Base-by-base conservation (phyloP, 1,140 invertebrate genomes). In the Euwallacea similis region DNA sequence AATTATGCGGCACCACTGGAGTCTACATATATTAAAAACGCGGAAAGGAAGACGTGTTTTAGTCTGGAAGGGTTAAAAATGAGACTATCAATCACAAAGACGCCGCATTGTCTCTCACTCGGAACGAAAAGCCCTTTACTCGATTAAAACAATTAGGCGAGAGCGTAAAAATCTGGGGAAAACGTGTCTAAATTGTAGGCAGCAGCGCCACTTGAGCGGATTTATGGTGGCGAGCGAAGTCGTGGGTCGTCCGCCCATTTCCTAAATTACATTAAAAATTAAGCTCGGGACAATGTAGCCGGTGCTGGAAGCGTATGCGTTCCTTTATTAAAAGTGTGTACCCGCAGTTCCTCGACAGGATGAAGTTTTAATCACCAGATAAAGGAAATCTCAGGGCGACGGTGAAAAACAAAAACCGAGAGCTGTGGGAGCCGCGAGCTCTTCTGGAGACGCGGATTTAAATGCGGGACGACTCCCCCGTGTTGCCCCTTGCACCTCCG, bases 201-300 rank as follows among this genome's bases (percentile, higher is more conserved):
- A 42, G 60, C 68, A 54, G 67, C 62, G 68, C 42, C 68, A 69
- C 68, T 69, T 71, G 68, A 74, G 67, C 72, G 66, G 66, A 75
- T 75, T 75, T 74, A 75, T 75, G 69, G 70, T 74, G 74, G 69
- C 74, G 74, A 75, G 74, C 55, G 58, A 65, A 67, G 68, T 69
- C 67, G 66, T 68, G 62, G 72, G 54, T 70, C 76, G 77, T 66
- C 71, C 76, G 77, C 76, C 76, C 74, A 76, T 78, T 78, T 74
- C 73, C 75, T 73, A 78, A 79, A 79, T 79, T 79, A 77, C 77
- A 79, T 79, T 79, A 79, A 79, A 79, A 79, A 79, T 79, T 78
- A 77, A 78, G 75, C 60, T 63, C 67, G 73, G 77, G 76, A 64
- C 69, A 71, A 69, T 69, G 68, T 69, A 69, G 68, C 68, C 71